phyloP scores from a whole-genome alignment of 2,888 invertebrate species.

The Parascotia fuliginaria region DNA sequence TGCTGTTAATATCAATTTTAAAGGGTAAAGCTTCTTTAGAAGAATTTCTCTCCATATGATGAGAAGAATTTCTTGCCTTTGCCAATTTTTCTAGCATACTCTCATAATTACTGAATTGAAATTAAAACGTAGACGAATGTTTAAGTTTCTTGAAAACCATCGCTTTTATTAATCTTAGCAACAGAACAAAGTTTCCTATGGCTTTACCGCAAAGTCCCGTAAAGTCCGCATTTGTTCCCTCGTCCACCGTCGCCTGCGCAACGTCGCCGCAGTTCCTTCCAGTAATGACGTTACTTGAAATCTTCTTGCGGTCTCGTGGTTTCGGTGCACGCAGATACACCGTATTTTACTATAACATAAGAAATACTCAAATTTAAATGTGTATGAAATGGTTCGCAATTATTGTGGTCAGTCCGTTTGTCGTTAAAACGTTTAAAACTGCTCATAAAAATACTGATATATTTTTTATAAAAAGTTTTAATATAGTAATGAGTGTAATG shows the following conservation, averaged over 20 bases:
- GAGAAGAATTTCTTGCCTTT: too few relatives aligned
- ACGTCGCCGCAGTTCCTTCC: constrained; percentile 33
- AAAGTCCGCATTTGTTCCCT: constrained; percentile 16
- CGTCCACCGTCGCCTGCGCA: constrained; percentile 22
- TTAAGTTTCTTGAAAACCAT: too few relatives aligned
- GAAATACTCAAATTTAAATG: constrained; percentile 4
- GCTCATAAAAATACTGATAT: background rate
- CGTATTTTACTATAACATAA: background rate
- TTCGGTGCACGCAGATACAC: constrained; percentile 18
- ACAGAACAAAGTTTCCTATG: too few relatives aligned
- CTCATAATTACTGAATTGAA: too few relatives aligned
- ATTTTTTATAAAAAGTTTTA: background rate
- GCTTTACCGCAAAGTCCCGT: constrained; percentile 34
- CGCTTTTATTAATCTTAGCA: too few relatives aligned
- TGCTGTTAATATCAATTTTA: too few relatives aligned
- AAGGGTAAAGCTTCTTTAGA: too few relatives aligned
- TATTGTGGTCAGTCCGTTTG: background rate
- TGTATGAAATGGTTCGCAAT: background rate
- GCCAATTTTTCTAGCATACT: too few relatives aligned
- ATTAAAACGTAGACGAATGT: too few relatives aligned
- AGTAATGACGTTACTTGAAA: constrained; percentile 60
- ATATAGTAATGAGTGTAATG: background rate
- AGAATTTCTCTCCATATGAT: too few relatives aligned
- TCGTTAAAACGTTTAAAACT: background rate
- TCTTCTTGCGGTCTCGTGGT: constrained; percentile 54